phyloP scores from a whole-genome alignment of 1,140 invertebrate genomes.

The Oedothorax gibbosus region DNA sequence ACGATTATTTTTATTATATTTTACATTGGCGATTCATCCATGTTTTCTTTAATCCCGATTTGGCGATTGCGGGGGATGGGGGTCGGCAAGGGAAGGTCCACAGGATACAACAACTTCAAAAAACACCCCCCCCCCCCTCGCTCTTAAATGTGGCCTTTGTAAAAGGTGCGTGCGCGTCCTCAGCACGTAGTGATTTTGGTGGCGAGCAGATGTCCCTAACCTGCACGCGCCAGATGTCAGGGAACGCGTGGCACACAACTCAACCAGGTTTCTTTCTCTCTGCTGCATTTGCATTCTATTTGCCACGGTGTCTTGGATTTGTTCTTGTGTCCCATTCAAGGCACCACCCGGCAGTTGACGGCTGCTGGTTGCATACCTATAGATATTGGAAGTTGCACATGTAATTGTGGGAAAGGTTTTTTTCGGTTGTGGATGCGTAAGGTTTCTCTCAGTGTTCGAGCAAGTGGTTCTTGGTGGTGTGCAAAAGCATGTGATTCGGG shows the following conservation, averaged over 20 bases:
- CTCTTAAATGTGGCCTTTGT: conserved; percentile 38
- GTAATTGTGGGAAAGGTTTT: background rate
- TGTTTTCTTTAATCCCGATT: too few species aligned
- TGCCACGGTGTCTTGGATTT: conserved; percentile 26
- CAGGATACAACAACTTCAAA: conserved; percentile 17
- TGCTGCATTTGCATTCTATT: conserved; percentile 47
- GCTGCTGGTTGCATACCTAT: background rate
- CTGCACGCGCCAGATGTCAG: conserved; percentile 54
- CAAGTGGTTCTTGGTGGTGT: too few species aligned
- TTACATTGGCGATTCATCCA: too few species aligned
- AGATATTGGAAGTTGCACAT: background rate
- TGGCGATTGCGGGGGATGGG: background rate
- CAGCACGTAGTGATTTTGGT: conserved; percentile 46
- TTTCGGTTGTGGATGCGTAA: too few species aligned
- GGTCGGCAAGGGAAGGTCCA: background rate
- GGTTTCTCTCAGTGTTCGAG: too few species aligned
- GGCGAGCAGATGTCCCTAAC: conserved; percentile 47
- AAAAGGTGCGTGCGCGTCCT: conserved; percentile 1
- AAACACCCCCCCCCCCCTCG: background rate
- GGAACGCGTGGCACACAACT: conserved; percentile 37
- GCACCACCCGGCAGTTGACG: conserved; percentile 17
- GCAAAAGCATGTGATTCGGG: too few species aligned
- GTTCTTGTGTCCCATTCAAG: background rate
- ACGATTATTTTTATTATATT: too few species aligned
- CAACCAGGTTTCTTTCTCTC: background rate